A percentile compares a stretch with the other conserved stretches of the same genome.
Evolutionary conservation across 2,797 vertebrate species (phyloP).

Genomic region (Naso thynnoides): DNA sequence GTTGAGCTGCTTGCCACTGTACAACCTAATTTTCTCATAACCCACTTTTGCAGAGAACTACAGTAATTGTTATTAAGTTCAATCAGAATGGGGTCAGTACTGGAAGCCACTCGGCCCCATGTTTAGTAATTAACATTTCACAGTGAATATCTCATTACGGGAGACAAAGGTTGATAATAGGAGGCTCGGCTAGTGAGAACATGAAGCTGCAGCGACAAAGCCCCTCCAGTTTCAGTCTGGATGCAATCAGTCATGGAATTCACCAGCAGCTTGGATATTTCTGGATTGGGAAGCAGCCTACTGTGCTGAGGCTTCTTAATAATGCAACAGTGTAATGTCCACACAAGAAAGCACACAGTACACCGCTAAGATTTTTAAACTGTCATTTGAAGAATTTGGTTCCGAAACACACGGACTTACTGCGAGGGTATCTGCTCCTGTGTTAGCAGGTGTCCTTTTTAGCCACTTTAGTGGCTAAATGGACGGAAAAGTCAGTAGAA

Average conservation of each 20-base stretch:
- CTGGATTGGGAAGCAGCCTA: neutral
- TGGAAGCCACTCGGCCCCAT: constrained; percentile 75
- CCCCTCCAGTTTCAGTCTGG: constrained; percentile 45
- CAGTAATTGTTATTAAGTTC: constrained; percentile 82
- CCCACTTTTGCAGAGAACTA: constrained; percentile 73
- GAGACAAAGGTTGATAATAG: constrained; percentile 73
- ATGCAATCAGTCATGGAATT: constrained; percentile 49
- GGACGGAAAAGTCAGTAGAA: too few relatives aligned
- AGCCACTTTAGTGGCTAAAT: neutral
- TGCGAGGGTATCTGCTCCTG: neutral
- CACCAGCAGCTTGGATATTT: constrained; percentile 30
- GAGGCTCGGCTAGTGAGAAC: constrained; percentile 51
- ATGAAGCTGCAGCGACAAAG: constrained; percentile 47
- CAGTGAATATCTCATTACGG: constrained; percentile 81
- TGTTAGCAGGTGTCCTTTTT: neutral
- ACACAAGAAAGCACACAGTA: neutral
- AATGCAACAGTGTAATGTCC: constrained; percentile 12
- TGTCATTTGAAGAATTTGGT: neutral
- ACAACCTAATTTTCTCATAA: constrained; percentile 79
- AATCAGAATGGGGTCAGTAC: constrained; percentile 81
- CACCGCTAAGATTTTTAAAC: neutral
- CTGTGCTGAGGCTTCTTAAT: constrained; percentile 3
- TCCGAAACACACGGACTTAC: neutral
- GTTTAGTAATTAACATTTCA: constrained; percentile 84
- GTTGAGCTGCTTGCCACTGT: constrained; percentile 42